Conservation (phyloP, 1,140 invertebrate species). For the Ladona fulva region DNA sequence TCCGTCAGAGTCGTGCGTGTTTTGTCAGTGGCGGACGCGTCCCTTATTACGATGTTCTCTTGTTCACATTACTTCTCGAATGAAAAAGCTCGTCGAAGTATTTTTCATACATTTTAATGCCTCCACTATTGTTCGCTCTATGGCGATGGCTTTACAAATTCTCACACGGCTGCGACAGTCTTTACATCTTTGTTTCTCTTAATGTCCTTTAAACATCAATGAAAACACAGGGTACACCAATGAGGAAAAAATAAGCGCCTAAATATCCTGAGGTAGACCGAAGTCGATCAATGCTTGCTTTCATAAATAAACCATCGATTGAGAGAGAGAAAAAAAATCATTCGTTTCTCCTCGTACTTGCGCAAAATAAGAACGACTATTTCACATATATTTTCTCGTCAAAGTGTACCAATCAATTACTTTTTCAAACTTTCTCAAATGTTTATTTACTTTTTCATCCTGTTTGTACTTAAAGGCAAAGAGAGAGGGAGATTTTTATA, state of each 20-base stretch:
- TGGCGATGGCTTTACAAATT: slow-evolving; percentile 2
- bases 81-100: background rate
- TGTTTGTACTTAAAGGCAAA: slow-evolving; percentile 10
- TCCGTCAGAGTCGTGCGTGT: too few species aligned
- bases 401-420: background rate
- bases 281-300: background rate
- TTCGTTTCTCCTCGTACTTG: background rate
- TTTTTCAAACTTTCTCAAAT: background rate
- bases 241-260: background rate
- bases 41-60: too few species aligned
- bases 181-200: background rate
- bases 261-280: background rate
- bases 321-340: background rate
- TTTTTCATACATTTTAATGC: slow-evolving; percentile 8
- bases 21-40: too few species aligned
- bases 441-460: slow-evolving; percentile 3
- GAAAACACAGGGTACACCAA: slow-evolving; percentile 4
- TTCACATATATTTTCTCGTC: background rate
- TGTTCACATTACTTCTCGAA: background rate
- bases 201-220: background rate
- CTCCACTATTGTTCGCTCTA: background rate
- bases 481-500: background rate
- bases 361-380: background rate
- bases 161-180: background rate
- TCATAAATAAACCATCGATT: background rate